Percentiles rank a stretch among this genome's conserved stretches.
Conservation (phyloP, 2,888 invertebrate species). For the Meteorus cinctellus region DNA sequence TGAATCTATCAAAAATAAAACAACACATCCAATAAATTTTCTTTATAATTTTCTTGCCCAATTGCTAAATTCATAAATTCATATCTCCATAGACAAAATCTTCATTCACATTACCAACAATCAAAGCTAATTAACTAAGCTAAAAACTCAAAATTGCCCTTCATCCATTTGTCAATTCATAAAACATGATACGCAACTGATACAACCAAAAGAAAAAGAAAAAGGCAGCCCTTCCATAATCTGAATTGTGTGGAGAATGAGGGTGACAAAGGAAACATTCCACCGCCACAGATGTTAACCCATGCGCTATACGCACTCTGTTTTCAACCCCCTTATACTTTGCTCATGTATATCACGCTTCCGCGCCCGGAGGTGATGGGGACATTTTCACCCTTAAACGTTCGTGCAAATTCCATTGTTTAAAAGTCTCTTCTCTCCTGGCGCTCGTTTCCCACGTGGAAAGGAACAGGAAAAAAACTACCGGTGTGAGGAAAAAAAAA, state of each 20-base stretch:
- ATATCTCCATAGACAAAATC: not conserved
- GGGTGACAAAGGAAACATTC: constrained; percentile 33
- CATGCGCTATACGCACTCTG: constrained; percentile 42
- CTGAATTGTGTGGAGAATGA: not conserved
- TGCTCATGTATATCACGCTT: not conserved
- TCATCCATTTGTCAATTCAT: not conserved
- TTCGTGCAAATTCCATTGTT: constrained; percentile 31
- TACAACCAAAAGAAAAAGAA: constrained; percentile 18
- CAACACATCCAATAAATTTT: not conserved
- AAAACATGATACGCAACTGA: not conserved
- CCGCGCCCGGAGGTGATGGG: constrained; percentile 1
- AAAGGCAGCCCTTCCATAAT: not conserved
- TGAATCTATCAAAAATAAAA: not conserved
- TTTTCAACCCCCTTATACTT: constrained; percentile 49
- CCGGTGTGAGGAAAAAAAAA: not conserved
- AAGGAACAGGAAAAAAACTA: too few species aligned
- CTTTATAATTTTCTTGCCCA: too few species aligned
- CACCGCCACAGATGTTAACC: constrained; percentile 26
- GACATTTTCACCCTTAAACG: constrained; percentile 37
- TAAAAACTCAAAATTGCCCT: not conserved
- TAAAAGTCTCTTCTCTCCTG: constrained; percentile 7
- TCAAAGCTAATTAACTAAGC: not conserved
- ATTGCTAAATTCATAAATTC: not conserved
- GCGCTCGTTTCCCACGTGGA: constrained; percentile 14
- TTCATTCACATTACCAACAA: not conserved